Conservation (phyloP, 2,888 invertebrate genomes). For the Nomada fucata region DNA sequence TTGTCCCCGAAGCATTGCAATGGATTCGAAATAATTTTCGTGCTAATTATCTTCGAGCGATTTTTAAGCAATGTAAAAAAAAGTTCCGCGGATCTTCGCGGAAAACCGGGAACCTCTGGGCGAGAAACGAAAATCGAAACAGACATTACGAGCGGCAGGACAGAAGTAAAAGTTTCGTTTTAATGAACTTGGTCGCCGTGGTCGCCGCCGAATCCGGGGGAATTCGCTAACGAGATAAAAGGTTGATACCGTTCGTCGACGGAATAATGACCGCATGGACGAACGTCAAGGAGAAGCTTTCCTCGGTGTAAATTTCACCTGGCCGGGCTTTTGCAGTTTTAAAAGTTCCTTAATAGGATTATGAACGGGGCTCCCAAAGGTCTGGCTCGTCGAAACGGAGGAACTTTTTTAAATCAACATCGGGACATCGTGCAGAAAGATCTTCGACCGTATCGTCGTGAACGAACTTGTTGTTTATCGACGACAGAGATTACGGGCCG, state of each 20-base stretch:
- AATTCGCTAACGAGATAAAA: constrained; percentile 59
- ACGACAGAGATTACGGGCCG: constrained; percentile 13
- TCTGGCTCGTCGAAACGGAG: constrained; percentile 29
- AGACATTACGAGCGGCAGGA: neutral
- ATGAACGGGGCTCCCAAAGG: constrained; percentile 49
- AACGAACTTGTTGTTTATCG: constrained; percentile 32
- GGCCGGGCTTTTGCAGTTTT: constrained; percentile 46
- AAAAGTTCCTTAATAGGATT: constrained; percentile 67
- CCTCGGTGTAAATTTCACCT: constrained; percentile 52
- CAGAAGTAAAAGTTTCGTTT: constrained; percentile 35
- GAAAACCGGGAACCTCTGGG: too few relatives aligned
- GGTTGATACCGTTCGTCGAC: constrained; percentile 43
- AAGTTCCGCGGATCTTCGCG: too few relatives aligned
- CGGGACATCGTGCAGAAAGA: constrained; percentile 1
- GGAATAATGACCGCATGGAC: constrained; percentile 56
- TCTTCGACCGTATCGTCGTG: constrained; percentile 5
- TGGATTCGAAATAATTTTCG: neutral
- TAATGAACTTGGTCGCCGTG: constrained; percentile 37
- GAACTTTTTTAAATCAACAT: constrained; percentile 52
- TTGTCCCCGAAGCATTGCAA: too few relatives aligned
- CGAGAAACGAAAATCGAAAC: constrained; percentile 24
- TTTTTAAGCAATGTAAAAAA: too few relatives aligned
- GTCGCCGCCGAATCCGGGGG: constrained; percentile 16
- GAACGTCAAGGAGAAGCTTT: constrained; percentile 39
- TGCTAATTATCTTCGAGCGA: neutral